Evolutionary conservation across 1,140 invertebrate species (phyloP).

Genomic region (Mesaphorura yosii): DNA sequence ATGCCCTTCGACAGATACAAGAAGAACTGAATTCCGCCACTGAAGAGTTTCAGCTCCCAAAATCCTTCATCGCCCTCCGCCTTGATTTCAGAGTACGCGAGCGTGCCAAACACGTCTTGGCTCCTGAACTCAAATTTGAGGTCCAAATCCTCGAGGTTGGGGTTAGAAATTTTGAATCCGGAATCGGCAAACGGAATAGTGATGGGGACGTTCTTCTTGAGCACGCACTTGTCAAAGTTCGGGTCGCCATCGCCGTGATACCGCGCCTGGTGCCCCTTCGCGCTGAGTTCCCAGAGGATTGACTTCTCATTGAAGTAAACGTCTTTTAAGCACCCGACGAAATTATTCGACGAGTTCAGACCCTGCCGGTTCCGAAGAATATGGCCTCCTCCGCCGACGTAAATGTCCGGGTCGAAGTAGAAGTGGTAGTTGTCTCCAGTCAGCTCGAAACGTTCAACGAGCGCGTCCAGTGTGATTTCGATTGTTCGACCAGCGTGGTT

Average conservation of each 20-base stretch:
- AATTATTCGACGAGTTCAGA: slow-evolving; percentile 44
- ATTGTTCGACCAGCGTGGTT: slow-evolving; percentile 60
- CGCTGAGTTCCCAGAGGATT: slow-evolving; percentile 72
- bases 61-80: slow-evolving; percentile 58
- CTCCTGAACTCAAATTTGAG: slow-evolving; percentile 82
- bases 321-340: slow-evolving; percentile 74
- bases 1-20: slow-evolving; percentile 59
- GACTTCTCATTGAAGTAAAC: slow-evolving; percentile 86
- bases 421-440: slow-evolving; percentile 60
- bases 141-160: slow-evolving; percentile 52
- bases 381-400: slow-evolving; percentile 67
- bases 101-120: slow-evolving; percentile 63
- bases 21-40: slow-evolving; percentile 70
- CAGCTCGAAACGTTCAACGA: slow-evolving; percentile 56
- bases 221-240: slow-evolving; percentile 15
- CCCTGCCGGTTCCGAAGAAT: slow-evolving; percentile 49
- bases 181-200: slow-evolving; percentile 81
- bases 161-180: slow-evolving; percentile 67
- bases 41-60: slow-evolving; percentile 86
- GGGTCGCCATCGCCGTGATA: slow-evolving; percentile 26
- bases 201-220: slow-evolving; percentile 66
- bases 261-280: slow-evolving; percentile 57
- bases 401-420: slow-evolving; percentile 84
- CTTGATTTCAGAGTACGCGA: slow-evolving; percentile 67
- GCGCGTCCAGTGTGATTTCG: slow-evolving; percentile 59